Base-by-base conservation (phyloP, 1,140 invertebrate species). In the Atta colombica region DNA sequence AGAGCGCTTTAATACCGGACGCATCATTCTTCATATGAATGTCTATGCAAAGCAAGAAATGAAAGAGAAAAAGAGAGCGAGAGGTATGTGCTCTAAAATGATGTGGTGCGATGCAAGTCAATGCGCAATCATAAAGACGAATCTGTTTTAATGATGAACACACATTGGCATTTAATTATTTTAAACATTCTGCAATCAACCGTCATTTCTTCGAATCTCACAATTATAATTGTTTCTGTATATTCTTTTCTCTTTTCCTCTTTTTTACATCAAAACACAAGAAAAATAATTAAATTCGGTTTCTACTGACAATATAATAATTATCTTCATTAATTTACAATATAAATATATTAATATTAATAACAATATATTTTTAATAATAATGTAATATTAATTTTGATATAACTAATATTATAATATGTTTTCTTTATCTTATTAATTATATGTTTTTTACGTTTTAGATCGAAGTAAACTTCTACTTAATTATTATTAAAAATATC, bases 1-100 rank as follows among this genome's bases (percentile, higher is more conserved):
- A 31, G 16, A 21, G 51, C 35, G 16, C 65, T 81, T 81, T 80
- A 80, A 66, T 77, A 71, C 65, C 66, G 65, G 78, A 81, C 35
- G 66, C 35, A 81, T 81, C 21, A n/a, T 58, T 81, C 35, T 14
- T 55, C 7, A 16, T 39, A 81, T 81, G 66, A 35, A 81, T 71
- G 60, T 81, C 71, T 71, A 81, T 58, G 65, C 31, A 39, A n/a
- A 69, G n/a, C 5, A 39, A 53, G 45, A 12, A 35, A 21, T 45
- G 21, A 63, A 35, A 77, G 28, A 72, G 53, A 55, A 55, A 25
- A 16, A 58, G 65, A 49, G 35, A 25, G 39, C 10, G 39, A 63
- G 75, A 49, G 18, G 39, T 6, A 3, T 39, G 18, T 18, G 16
- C 28, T 31, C 28, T 58, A 69, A 81, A 71, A 51, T 71, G n/a